These are phyloP conservation scores for Himalopsyche anomala DNA, from an alignment of 2,888 invertebrate genomes.

Conservation along the genomic window DNA sequence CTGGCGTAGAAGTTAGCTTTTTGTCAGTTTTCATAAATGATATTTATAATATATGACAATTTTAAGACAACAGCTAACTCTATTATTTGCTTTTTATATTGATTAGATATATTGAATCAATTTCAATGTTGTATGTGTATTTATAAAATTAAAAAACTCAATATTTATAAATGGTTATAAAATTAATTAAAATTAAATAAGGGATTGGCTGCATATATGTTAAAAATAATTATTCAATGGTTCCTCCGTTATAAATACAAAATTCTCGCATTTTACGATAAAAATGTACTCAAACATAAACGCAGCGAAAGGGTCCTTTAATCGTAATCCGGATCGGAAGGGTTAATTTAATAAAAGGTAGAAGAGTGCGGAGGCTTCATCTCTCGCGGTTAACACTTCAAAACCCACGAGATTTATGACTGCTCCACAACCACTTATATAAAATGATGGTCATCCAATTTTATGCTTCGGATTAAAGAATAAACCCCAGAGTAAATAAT, in stretches of 20 bases:
- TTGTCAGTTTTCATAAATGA: no score
- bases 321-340: slow-evolving; percentile 36
- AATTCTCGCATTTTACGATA: background rate
- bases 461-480: slow-evolving; percentile 42
- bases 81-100: no score
- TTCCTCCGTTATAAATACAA: background rate
- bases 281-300: slow-evolving; percentile 4
- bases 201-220: background rate
- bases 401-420: slow-evolving; percentile 42
- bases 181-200: background rate
- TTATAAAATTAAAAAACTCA: no score
- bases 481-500: slow-evolving; percentile 40
- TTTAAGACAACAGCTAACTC: no score
- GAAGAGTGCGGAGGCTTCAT: slow-evolving; percentile 36
- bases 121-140: no score
- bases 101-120: no score
- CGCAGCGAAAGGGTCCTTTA: slow-evolving; percentile 1
- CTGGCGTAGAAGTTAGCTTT: no score
- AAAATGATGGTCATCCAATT: slow-evolving; percentile 42
- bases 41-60: no score
- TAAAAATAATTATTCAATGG: background rate
- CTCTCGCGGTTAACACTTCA: slow-evolving; percentile 42
- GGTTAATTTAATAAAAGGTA: slow-evolving; percentile 40
- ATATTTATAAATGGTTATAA: no score
- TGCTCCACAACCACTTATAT: slow-evolving; percentile 34